A percentile compares a stretch with the other conserved stretches of the same genome.
Conservation (phyloP, 2,888 invertebrate genomes). For the Pherbina coryleti region DNA sequence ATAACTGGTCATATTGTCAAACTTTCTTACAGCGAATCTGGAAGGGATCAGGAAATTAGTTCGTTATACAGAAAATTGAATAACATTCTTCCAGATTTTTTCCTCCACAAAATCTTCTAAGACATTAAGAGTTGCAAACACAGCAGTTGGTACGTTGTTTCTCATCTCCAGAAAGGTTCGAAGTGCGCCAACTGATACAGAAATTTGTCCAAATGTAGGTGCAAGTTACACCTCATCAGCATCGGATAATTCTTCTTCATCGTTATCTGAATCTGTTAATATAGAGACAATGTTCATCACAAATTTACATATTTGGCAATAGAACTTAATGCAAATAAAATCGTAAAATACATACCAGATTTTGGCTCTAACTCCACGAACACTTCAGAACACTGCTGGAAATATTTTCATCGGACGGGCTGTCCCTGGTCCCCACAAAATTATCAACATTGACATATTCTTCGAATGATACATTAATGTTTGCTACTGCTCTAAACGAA, state of each 20-base stretch:
- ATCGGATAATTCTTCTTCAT: constrained; percentile 9
- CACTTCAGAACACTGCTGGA: constrained; percentile 19
- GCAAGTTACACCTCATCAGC: background rate
- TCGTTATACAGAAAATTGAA: no score
- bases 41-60: no score
- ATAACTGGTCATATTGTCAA: no score
- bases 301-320: background rate
- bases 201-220: background rate
- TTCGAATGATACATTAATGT: constrained; percentile 38
- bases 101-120: background rate
- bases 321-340: background rate
- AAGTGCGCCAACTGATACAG: background rate
- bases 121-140: background rate
- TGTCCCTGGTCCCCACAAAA: constrained; percentile 28
- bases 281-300: background rate
- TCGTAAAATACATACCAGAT: background rate
- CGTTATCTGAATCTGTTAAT: constrained; percentile 29
- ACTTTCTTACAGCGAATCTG: no score
- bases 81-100: no score
- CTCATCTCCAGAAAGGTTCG: background rate
- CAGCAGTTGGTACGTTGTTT: background rate
- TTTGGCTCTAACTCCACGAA: constrained; percentile 16
- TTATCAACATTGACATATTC: constrained; percentile 33
- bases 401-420: constrained; percentile 39
- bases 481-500: constrained; percentile 38